These are phyloP conservation scores for Allygus modestus DNA, from an alignment of 2,888 invertebrate species.

Conservation along the genomic window DNA sequence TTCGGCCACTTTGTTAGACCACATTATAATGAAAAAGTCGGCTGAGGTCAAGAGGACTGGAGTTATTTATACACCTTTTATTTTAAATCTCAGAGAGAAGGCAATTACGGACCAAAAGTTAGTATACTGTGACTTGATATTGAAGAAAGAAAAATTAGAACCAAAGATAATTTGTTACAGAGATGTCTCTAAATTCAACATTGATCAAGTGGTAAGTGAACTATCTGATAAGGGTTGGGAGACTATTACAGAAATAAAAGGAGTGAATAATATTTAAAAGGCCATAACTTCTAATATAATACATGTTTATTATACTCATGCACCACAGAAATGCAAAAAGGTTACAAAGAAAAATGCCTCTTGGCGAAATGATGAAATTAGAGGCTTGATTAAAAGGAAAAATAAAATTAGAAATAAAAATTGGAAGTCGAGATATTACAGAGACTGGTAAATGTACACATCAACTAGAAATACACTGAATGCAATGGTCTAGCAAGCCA, in stretches of 20 bases:
- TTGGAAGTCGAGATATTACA: background rate
- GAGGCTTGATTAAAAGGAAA: background rate
- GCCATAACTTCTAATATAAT: background rate
- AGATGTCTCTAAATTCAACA: background rate
- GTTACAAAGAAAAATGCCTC: background rate
- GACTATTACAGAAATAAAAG: background rate
- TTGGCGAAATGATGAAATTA: conserved; percentile 5
- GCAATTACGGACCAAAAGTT: conserved; percentile 13
- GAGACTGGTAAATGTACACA: background rate
- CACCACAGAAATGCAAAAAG: background rate
- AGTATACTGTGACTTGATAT: background rate
- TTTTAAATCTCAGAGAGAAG: background rate
- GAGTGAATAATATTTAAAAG: background rate
- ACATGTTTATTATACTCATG: background rate
- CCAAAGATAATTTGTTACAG: conserved; percentile 14
- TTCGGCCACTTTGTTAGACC: conserved; percentile 38
- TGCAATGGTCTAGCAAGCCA: background rate
- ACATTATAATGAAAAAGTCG: conserved; percentile 17
- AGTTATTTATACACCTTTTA: background rate
- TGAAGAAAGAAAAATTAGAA: conserved; percentile 12
- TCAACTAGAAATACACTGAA: background rate
- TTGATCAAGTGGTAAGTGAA: background rate
- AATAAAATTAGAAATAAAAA: conserved; percentile 29
- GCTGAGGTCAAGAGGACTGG: conserved; percentile 26
- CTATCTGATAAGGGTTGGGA: background rate